Evolutionary conservation across 2,113 vertebrate genomes (phyloP).

Genomic region (Gymnocephalus cernua): DNA sequence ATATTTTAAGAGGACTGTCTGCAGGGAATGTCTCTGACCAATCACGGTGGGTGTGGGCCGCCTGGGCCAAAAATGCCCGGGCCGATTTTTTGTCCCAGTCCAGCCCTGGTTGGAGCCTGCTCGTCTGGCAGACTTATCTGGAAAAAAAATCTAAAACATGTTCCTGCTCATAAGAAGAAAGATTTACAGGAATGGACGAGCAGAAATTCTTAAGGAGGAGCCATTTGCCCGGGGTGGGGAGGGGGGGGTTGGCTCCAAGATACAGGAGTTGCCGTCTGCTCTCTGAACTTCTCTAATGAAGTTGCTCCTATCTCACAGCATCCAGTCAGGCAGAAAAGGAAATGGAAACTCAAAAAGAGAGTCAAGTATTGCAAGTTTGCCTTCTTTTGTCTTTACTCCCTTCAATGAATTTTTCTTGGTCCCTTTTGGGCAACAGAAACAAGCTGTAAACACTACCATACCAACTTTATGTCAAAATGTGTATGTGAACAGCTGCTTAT

Average conservation of each 20-base stretch:
- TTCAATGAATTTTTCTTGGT: no score
- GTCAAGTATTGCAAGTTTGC: not conserved
- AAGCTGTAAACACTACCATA: no score
- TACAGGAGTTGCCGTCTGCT: not conserved
- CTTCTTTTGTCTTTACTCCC: not conserved
- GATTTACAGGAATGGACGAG: slow-evolving; percentile 8
- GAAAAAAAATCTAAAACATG: not conserved
- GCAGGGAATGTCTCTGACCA: no score
- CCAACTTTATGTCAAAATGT: no score
- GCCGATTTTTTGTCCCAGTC: no score
- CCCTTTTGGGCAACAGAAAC: not conserved
- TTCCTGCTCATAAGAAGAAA: slow-evolving; percentile 2
- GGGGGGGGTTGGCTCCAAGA: not conserved
- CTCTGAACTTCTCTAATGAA: not conserved
- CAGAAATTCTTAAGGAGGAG: not conserved
- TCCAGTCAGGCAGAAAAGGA: not conserved
- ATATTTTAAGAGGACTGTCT: no score
- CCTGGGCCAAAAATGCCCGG: no score
- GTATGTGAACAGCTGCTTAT: no score
- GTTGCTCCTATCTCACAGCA: not conserved
- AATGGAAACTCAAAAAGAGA: not conserved
- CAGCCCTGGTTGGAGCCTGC: slow-evolving; percentile 10
- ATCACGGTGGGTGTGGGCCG: no score
- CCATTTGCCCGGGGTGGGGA: not conserved
- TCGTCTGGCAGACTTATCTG: not conserved